Conservation (phyloP, 2,888 invertebrate species). For the Candidula unifasciata region DNA sequence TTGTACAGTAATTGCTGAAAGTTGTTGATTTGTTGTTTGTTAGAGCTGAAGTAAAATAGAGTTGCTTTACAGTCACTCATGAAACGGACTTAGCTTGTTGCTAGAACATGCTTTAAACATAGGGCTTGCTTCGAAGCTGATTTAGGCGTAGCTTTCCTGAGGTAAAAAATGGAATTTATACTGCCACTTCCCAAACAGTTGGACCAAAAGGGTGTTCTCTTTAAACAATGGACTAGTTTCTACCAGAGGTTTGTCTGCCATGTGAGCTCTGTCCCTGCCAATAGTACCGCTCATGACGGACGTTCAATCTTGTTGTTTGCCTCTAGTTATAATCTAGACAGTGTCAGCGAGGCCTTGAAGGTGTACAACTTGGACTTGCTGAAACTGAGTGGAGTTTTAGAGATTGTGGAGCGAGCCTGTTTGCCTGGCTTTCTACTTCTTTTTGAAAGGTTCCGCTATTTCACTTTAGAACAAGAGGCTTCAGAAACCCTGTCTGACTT, state of each 20-base stretch:
- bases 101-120: too few species aligned
- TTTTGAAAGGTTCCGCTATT: conserved; percentile 33
- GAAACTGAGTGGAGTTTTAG: neutral
- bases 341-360: neutral
- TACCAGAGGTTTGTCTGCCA: conserved; percentile 12
- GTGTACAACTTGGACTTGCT: neutral
- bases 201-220: conserved; percentile 13
- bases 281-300: neutral
- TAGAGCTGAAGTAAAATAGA: too few species aligned
- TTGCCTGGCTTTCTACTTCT: conserved; percentile 25
- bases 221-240: conserved; percentile 17
- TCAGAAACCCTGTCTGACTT: conserved; percentile 16
- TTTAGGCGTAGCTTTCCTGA: neutral
- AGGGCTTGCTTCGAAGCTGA: neutral
- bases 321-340: neutral
- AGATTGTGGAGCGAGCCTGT: conserved; percentile 14
- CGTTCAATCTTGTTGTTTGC: conserved; percentile 33
- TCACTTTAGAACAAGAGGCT: conserved; percentile 17
- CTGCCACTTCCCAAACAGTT: conserved; percentile 19
- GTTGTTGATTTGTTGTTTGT: too few species aligned
- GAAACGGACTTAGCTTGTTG: too few species aligned
- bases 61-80: too few species aligned
- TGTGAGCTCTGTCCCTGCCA: neutral
- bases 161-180: conserved; percentile 28
- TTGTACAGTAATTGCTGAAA: neutral